These are phyloP conservation scores for Acanthosoma haemorrhoidale DNA, from an alignment of 2,888 invertebrate genomes.

Conservation along the genomic window DNA sequence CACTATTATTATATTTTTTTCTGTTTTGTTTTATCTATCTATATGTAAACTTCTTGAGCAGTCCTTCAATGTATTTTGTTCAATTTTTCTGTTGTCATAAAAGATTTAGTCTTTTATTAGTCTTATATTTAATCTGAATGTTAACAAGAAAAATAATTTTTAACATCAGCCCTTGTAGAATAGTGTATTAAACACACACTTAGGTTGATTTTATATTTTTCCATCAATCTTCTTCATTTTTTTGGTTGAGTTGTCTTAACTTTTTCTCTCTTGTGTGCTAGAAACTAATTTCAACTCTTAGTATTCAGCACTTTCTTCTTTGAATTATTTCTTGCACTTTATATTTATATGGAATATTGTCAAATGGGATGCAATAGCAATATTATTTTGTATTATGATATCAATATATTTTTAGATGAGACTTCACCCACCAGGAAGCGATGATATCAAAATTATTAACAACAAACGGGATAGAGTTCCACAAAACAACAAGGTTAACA, in stretches of 20 bases:
- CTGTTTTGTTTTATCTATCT: too few relatives aligned
- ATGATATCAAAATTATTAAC: constrained; percentile 41
- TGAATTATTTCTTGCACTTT: neutral
- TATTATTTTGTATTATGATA: neutral
- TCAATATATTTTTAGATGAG: constrained; percentile 54
- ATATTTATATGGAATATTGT: neutral
- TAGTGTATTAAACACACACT: too few relatives aligned
- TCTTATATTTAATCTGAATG: too few relatives aligned
- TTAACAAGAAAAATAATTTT: too few relatives aligned
- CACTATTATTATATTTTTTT: too few relatives aligned
- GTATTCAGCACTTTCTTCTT: neutral
- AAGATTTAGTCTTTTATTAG: too few relatives aligned
- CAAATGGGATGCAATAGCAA: neutral
- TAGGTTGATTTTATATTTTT: too few relatives aligned
- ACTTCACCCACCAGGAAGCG: constrained; percentile 61
- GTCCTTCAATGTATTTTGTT: too few relatives aligned
- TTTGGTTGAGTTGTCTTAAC: too few relatives aligned
- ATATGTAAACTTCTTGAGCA: too few relatives aligned
- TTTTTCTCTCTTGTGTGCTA: neutral
- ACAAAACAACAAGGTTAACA: constrained; percentile 41
- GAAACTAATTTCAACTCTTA: neutral
- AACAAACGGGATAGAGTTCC: constrained; percentile 37
- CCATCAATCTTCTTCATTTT: too few relatives aligned
- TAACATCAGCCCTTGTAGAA: too few relatives aligned
- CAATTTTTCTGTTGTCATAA: neutral